Evolutionary conservation across 2,797 vertebrate genomes (phyloP).

Genomic region (Percopsis omiscomaycus): DNA sequence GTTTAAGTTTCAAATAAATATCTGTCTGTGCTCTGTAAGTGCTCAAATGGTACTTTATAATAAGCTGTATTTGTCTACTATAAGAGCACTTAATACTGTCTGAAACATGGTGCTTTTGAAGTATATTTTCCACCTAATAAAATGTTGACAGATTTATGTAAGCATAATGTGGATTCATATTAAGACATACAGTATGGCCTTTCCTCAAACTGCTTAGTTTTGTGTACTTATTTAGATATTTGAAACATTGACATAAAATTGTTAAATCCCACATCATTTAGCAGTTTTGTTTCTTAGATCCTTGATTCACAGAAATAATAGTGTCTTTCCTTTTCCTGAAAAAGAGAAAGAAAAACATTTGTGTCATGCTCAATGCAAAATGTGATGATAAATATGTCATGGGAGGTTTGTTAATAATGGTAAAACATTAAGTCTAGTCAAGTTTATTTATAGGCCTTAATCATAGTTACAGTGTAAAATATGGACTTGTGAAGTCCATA

Average conservation of each 20-base stretch:
- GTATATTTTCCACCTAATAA: conserved; percentile 33
- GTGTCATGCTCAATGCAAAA: conserved; percentile 21
- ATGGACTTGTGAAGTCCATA: too few species aligned
- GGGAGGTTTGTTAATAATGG: conserved; percentile 17
- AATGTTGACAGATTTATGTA: conserved; percentile 19
- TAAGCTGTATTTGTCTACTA: conserved; percentile 10
- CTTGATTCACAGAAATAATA: conserved; percentile 11
- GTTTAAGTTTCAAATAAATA: conserved; percentile 79
- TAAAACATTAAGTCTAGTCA: too few species aligned
- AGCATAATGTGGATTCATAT: conserved; percentile 7
- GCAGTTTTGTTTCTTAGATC: conserved; percentile 21
- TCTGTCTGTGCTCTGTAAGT: conserved; percentile 65
- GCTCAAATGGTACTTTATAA: conserved; percentile 36
- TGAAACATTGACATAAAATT: conserved; percentile 6
- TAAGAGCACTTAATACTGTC: conserved; percentile 18
- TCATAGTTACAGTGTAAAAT: too few species aligned
- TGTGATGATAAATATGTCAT: conserved; percentile 59
- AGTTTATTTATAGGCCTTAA: too few species aligned
- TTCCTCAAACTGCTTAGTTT: background rate
- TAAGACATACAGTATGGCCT: background rate
- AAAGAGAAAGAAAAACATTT: conserved; percentile 27
- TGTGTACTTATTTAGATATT: conserved; percentile 13
- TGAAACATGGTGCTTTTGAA: conserved; percentile 23
- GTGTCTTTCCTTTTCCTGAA: conserved; percentile 4
- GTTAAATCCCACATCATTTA: conserved; percentile 19